Conservation (phyloP, 2,797 vertebrate species). For the Gallinago solitaria region DNA sequence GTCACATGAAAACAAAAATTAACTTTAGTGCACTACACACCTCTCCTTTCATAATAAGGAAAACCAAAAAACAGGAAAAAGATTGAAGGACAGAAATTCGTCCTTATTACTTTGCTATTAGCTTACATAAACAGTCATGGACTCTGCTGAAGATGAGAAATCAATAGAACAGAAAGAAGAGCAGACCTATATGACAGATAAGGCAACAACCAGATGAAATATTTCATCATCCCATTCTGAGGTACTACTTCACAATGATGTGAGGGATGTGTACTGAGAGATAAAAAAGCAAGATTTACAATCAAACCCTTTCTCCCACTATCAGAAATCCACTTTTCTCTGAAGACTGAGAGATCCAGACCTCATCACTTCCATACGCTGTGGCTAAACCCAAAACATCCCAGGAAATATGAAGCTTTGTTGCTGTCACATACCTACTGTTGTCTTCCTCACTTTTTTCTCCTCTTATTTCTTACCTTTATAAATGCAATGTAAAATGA, state of each 20-base stretch:
- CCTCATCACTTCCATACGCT: background rate
- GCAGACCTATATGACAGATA: background rate
- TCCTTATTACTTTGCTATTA: background rate
- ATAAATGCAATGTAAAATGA: background rate
- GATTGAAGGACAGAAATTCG: background rate
- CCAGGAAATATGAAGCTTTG: background rate
- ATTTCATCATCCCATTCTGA: background rate
- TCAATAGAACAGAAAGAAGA: background rate
- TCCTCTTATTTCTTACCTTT: background rate
- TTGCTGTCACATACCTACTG: background rate
- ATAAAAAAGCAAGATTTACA: background rate
- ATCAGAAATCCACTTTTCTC: background rate
- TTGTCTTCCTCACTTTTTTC: background rate
- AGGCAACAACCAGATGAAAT: background rate
- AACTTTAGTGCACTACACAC: too few species aligned
- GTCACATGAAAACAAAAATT: background rate
- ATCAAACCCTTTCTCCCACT: background rate
- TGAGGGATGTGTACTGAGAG: fast-evolving
- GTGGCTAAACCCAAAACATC: background rate
- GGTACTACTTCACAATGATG: background rate
- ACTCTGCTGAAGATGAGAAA: background rate
- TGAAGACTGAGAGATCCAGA: background rate
- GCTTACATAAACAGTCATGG: background rate
- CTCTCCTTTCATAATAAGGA: background rate
- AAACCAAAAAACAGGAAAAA: background rate